Base-by-base conservation (phyloP, 2,888 invertebrate genomes). In the Tetheella fluctuosa region DNA sequence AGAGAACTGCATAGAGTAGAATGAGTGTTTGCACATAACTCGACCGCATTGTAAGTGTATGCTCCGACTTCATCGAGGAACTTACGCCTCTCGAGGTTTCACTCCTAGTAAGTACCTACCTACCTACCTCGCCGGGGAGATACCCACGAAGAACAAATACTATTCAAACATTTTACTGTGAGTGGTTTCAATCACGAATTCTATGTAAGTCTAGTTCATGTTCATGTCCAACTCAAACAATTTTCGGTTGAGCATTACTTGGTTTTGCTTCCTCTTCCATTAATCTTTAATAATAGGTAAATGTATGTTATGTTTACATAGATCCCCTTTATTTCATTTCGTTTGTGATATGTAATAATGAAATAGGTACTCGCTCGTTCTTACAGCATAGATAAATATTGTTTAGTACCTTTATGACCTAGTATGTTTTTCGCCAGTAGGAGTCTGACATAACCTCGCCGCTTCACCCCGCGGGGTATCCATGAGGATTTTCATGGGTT, bases 1-100 rank as follows among this genome's bases (percentile, higher is more conserved):
- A 60, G 65, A 62, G 65, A 74, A 58, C 64, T 71, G 71, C 71
- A 70, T 64, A 57, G 65, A 62, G 65, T 60, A 58, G 62, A 57
- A 59, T 25, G 67, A 83, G 82, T 85, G 82, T 82, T 84, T 85
- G 84, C 79, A 71, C 77, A 79, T 63, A 76, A 75, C 74, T 80
- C 67, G 69, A 71, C 76, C 69, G 76, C 76, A 71, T 72, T 69
- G 71, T 68, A 68, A 74, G 71, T 74, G 79, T 74, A 63, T 74
- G 67, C 77, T 71, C 68, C 74, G 71, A 69, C 80, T 80, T 70
- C 71, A 70, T 62, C 53, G 63, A 66, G 67, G 65, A 74, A 79
- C 81, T 80, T 77, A 72, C 66, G 68, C 61, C 74, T 64, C 74
- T 77, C 60, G 69, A 72, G 69, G 67, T 57, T 61, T 17, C 37